Conservation (phyloP, 2,888 invertebrate genomes). For the Heliconius ismenius region DNA sequence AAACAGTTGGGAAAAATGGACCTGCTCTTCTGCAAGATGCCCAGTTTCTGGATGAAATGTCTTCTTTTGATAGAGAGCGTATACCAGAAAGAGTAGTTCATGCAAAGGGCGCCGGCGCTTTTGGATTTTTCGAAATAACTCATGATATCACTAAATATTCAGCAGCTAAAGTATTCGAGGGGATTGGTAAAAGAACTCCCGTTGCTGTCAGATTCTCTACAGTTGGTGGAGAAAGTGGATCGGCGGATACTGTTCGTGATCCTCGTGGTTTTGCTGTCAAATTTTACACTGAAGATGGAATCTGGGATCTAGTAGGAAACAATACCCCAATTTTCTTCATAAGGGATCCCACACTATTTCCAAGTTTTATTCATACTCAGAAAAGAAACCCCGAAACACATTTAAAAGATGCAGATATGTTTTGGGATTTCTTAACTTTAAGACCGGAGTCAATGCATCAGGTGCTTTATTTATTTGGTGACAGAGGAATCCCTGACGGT, state of each 20-base stretch:
- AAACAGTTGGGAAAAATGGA: conserved; percentile 93
- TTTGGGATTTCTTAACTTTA: conserved; percentile 96
- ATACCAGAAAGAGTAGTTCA: conserved; percentile 98
- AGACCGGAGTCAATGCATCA: conserved; percentile 94
- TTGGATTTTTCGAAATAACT: conserved; percentile 93
- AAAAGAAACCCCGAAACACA: conserved; percentile 96
- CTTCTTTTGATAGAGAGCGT: conserved; percentile 94
- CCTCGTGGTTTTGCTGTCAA: conserved; percentile 96
- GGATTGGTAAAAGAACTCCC: conserved; percentile 90
- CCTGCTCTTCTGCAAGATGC: conserved; percentile 94
- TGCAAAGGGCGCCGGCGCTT: conserved; percentile 96
- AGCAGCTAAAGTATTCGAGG: conserved; percentile 89
- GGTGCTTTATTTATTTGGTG: conserved; percentile 91
- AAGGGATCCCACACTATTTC: conserved; percentile 94
- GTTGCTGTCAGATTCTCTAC: conserved; percentile 91
- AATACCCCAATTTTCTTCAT: conserved; percentile 97
- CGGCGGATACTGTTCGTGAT: conserved; percentile 94
- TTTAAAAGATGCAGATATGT: conserved; percentile 95
- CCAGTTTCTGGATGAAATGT: conserved; percentile 88
- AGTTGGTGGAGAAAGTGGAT: conserved; percentile 95
- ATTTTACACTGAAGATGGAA: conserved; percentile 95
- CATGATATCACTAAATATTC: conserved; percentile 91
- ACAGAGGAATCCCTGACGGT: conserved; percentile 96
- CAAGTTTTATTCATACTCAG: conserved; percentile 97
- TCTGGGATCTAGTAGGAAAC: conserved; percentile 96